Base-by-base conservation (phyloP, 2,888 invertebrate genomes). In the Tipula lateralis region DNA sequence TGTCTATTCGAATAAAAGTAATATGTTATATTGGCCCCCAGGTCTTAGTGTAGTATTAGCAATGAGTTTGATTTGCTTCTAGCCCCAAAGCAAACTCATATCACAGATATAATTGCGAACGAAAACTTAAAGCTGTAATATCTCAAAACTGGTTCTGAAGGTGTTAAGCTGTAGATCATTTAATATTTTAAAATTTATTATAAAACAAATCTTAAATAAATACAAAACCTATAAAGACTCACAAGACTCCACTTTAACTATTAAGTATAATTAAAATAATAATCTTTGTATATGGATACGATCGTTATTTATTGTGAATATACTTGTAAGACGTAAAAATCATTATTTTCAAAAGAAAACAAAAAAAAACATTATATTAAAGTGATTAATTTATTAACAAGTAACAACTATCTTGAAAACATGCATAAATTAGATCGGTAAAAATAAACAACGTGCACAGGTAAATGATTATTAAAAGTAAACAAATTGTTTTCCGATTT, bases 191-290 rank as follows among this genome's bases (percentile, higher is more conserved):
- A 50, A 36, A 36, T 1, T 36, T 36, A 36, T 36, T 34, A 34
- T 1, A 36, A 9, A 36, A 36, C 9, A 36, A 36, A 36, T 50
- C 9, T 50, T 16, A 50, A 50, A 36, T 36, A 50, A 50, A 50
- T 50, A 50, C 16, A 66, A 66, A 66, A 24, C 7, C 19, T 24
- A 66, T 24, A 16, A 24, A 66, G 9, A 66, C 24, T 66, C 24
- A 66, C 66, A 24, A 66, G 66, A 66, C 66, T 66, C 7, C 66
- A 24, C 66, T 66, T 66, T 24, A 66, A 66, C 66, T 66, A 66
- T 66, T 66, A 66, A 66, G 66, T 66, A 66, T 66, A 66, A 66
- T 66, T 66, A 66, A 66, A 66, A 66, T 66, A 66, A 66, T 66
- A 66, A 24, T 24, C 66, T 66, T 66, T 66, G 66, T 66, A 66